Conservation (phyloP, 2,888 invertebrate species). For the Protonemura montana region DNA sequence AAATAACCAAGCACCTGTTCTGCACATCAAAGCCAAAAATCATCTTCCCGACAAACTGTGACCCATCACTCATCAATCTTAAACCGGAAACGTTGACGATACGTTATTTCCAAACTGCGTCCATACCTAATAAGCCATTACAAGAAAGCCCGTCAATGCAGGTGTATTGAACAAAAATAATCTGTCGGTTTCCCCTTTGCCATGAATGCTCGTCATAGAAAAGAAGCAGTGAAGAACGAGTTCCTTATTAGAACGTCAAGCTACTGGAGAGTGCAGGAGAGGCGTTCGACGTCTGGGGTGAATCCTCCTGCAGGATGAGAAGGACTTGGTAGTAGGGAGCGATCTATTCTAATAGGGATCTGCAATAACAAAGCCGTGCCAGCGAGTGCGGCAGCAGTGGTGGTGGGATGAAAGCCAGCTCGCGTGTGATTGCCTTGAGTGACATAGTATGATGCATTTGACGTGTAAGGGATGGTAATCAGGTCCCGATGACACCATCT, state of each 20-base stretch:
- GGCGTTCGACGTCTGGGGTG: background rate
- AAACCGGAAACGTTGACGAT: too few relatives aligned
- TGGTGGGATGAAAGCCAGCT: background rate
- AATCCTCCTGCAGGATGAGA: background rate
- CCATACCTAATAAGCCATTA: background rate
- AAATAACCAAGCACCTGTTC: background rate
- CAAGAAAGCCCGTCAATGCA: background rate
- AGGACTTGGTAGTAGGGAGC: background rate
- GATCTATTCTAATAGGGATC: constrained; percentile 37
- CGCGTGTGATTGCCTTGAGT: constrained; percentile 25
- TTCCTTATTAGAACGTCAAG: background rate
- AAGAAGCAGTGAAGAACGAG: background rate
- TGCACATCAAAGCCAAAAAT: background rate
- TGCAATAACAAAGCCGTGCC: constrained; percentile 14
- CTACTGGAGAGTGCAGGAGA: background rate
- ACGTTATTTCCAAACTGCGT: background rate
- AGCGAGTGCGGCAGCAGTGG: background rate
- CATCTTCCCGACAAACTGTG: too few relatives aligned
- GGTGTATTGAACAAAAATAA: constrained; percentile 20
- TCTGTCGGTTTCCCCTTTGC: background rate
- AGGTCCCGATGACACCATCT: constrained; percentile 38
- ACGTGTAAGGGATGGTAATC: constrained; percentile 44
- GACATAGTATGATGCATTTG: constrained; percentile 44
- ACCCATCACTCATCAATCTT: too few relatives aligned
- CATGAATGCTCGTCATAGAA: background rate